Evolutionary conservation across 1,140 invertebrate species (phyloP).

Genomic region (Cotesia glomerata): DNA sequence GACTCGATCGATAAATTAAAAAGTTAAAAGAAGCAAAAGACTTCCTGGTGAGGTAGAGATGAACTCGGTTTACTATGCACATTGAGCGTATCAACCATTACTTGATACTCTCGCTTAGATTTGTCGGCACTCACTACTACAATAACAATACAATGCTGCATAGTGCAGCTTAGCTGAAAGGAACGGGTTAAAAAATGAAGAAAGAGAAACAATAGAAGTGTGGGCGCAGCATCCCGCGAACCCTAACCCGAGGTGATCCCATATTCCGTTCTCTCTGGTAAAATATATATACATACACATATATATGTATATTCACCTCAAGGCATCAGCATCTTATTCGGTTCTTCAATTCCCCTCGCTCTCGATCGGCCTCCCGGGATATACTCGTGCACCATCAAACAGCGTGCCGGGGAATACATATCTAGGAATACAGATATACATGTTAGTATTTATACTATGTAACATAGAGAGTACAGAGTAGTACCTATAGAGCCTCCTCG

Average conservation of each 20-base stretch:
- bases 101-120: slow-evolving; percentile 26
- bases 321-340: slow-evolving; percentile 19
- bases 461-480: slow-evolving; percentile 1
- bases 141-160: no score
- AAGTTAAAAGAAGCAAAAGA: neutral
- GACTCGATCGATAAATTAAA: no score
- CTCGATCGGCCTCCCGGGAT: slow-evolving; percentile 26
- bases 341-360: slow-evolving; percentile 24
- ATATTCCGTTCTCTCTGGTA: slow-evolving; percentile 48
- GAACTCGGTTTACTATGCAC: slow-evolving; percentile 3
- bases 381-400: slow-evolving; percentile 18
- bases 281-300: no score
- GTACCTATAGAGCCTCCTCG: slow-evolving; percentile 22
- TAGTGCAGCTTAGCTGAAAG: slow-evolving; percentile 38
- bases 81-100: neutral
- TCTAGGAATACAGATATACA: slow-evolving; percentile 21
- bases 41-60: slow-evolving; percentile 1
- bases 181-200: slow-evolving; percentile 37
- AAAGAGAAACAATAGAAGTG: slow-evolving; percentile 51
- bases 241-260: slow-evolving; percentile 52
- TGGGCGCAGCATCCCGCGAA: slow-evolving; percentile 52
- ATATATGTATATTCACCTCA: slow-evolving; percentile 31
- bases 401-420: slow-evolving; percentile 4
- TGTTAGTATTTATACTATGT: slow-evolving; percentile 1
- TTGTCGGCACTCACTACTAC: slow-evolving; percentile 1